A percentile compares a stretch with the other conserved stretches of the same genome.
phyloP scores from a whole-genome alignment of 2,797 vertebrate genomes.

The Somateria mollissima region DNA sequence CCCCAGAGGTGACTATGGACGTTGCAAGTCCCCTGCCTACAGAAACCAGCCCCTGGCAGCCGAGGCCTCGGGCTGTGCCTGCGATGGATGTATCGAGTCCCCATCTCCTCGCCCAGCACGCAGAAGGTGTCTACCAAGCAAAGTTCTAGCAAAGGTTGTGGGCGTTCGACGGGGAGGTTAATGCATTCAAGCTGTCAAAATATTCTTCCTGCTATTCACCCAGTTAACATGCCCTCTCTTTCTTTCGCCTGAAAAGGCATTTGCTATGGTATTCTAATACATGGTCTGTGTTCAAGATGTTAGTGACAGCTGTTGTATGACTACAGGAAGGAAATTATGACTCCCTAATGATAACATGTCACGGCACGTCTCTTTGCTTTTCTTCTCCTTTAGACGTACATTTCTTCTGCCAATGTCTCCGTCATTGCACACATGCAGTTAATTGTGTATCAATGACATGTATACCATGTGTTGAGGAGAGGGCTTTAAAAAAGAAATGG shows the following conservation, averaged over 20 bases:
- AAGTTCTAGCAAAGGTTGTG: constrained; percentile 57
- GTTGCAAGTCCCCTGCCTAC: accelerated
- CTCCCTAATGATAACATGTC: constrained; percentile 82
- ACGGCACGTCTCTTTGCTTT: constrained; percentile 62
- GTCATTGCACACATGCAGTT: not conserved
- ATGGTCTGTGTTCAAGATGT: constrained; percentile 72
- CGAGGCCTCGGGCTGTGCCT: not conserved
- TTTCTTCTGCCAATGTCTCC: constrained; percentile 53
- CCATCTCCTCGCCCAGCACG: not conserved
- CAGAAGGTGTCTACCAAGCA: constrained; percentile 62
- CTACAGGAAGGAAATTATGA: constrained; percentile 76
- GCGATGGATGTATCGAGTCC: constrained; percentile 1
- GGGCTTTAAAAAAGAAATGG: not conserved
- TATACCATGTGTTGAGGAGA: not conserved
- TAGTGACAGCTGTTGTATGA: constrained; percentile 79
- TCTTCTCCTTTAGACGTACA: constrained; percentile 65
- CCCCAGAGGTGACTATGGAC: accelerated
- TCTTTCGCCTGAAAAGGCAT: constrained; percentile 74
- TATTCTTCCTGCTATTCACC: constrained; percentile 71
- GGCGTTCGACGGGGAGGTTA: constrained; percentile 52
- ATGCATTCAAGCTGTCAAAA: constrained; percentile 74
- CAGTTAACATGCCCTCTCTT: constrained; percentile 51
- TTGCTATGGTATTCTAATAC: constrained; percentile 71
- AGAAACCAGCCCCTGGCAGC: accelerated
- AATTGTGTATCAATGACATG: not conserved